These are phyloP conservation scores for Rallus crepitans DNA, from an alignment of 2,797 vertebrate genomes.

Conservation along the genomic window DNA sequence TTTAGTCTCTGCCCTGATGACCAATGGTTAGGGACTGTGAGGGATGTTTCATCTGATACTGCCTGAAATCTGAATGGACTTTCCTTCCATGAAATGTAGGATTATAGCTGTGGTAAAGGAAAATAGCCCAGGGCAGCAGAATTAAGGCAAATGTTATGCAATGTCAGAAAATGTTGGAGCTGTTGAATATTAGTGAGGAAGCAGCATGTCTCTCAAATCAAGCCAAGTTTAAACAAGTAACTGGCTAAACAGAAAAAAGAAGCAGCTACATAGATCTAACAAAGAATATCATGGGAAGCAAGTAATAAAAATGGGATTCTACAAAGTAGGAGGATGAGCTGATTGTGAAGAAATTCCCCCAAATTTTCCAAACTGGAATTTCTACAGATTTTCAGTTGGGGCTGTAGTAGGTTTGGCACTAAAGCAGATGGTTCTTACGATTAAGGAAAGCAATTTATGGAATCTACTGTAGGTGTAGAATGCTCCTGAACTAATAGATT, in stretches of 20 bases:
- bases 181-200: neutral
- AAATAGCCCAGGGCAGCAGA: neutral
- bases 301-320: neutral
- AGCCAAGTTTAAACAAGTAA: neutral
- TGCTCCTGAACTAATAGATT: neutral
- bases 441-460: neutral
- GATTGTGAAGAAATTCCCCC: neutral
- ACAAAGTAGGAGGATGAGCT: neutral
- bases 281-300: neutral
- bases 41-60: neutral
- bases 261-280: neutral
- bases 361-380: neutral
- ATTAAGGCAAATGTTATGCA: neutral
- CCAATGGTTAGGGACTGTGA: neutral
- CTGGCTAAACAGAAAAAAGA: neutral
- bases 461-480: neutral
- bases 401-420: neutral
- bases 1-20: neutral
- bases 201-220: neutral
- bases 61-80: neutral
- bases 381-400: rapidly evolving
- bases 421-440: neutral
- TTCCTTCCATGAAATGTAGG: neutral
- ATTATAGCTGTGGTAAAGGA: neutral
- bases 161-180: neutral